These are phyloP conservation scores for Drosophila sp. DNA, from an alignment of 1,140 invertebrate species.

Conservation along the genomic window DNA sequence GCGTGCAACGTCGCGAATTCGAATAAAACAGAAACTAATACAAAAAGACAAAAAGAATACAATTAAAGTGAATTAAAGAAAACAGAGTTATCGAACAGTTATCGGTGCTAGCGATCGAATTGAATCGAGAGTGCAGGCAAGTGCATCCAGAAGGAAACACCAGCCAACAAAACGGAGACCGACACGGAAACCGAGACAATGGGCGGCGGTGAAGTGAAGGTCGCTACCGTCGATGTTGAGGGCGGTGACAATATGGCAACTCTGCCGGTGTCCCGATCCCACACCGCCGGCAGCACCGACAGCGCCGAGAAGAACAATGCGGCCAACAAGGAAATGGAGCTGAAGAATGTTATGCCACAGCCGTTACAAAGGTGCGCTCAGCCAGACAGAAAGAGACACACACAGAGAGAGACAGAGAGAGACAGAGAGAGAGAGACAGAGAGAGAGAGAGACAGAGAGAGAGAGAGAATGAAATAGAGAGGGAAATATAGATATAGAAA, in stretches of 20 bases:
- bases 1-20: constrained; percentile 18
- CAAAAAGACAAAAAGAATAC: constrained; percentile 13
- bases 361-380: constrained; percentile 90
- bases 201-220: constrained; percentile 92
- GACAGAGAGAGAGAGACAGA: background rate
- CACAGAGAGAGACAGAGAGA: background rate
- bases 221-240: constrained; percentile 93
- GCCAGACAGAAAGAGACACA: background rate
- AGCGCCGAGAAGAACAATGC: constrained; percentile 91
- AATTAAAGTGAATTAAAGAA: constrained; percentile 2
- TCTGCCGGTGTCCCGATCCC: constrained; percentile 90
- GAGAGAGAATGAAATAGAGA: background rate
- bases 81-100: constrained; percentile 28
- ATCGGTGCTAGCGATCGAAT: constrained; percentile 33
- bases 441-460: background rate
- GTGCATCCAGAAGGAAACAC: background rate
- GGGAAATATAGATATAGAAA: background rate
- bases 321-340: constrained; percentile 94
- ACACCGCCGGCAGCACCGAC: constrained; percentile 87
- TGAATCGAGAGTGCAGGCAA: constrained; percentile 10
- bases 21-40: constrained; percentile 32
- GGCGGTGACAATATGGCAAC: constrained; percentile 93
- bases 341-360: constrained; percentile 92
- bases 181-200: constrained; percentile 85
- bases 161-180: constrained; percentile 76